A percentile compares a stretch with the other conserved stretches of the same genome.
These are phyloP conservation scores for Carduelis carduelis DNA, from an alignment of 2,797 vertebrate genomes.

Conservation along the genomic window DNA sequence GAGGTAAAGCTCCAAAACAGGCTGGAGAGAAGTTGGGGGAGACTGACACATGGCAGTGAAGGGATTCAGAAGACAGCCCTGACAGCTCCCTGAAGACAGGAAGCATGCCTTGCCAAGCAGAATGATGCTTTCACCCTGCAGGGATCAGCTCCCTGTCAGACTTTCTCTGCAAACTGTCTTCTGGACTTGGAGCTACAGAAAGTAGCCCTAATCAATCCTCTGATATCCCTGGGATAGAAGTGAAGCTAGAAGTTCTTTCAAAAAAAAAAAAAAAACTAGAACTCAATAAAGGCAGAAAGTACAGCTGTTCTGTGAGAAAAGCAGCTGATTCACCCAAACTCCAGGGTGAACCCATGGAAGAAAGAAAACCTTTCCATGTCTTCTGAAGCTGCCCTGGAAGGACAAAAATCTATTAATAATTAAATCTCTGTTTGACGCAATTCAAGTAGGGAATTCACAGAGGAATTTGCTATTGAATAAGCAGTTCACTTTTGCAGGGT, in stretches of 20 bases:
- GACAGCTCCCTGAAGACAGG: not conserved
- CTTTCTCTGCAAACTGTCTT: not conserved
- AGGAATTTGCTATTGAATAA: not conserved
- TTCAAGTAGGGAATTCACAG: not conserved
- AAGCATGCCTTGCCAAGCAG: not conserved
- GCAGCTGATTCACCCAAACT: not conserved
- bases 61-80: not conserved
- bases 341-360: fast-evolving
- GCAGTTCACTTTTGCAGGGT: not conserved
- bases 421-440: not conserved
- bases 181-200: not conserved
- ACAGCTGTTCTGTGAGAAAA: not conserved
- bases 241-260: not conserved
- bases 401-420: not conserved
- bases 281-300: not conserved
- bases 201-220: not conserved
- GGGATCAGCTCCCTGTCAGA: fast-evolving
- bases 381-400: not conserved
- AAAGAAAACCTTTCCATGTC: not conserved
- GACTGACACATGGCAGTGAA: fast-evolving
- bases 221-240: not conserved
- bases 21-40: not conserved
- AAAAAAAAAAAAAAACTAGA: not conserved
- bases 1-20: not conserved
- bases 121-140: fast-evolving